Evolutionary conservation across 2,888 invertebrate species (phyloP).

Genomic region (Dichetophora obliterata): DNA sequence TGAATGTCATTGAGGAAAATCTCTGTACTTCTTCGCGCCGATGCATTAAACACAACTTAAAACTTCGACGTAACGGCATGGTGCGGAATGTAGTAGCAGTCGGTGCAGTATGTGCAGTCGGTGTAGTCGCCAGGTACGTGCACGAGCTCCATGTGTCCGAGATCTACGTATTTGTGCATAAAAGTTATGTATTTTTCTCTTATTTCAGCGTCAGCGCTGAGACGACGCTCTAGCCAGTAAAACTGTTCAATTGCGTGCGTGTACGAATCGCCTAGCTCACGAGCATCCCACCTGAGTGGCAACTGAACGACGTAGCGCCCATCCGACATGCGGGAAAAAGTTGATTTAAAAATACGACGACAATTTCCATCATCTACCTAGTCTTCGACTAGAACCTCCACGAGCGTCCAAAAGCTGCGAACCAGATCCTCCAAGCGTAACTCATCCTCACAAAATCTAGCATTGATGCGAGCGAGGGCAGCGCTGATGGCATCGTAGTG

Average conservation of each 20-base stretch:
- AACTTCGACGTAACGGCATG: too few species aligned
- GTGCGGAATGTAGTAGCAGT: constrained; percentile 27
- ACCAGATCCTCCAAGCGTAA: background rate
- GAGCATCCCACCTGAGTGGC: background rate
- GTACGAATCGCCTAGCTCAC: constrained; percentile 25
- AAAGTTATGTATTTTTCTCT: background rate
- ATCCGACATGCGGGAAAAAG: background rate
- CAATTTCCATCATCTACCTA: background rate
- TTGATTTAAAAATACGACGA: background rate
- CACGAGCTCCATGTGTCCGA: constrained; percentile 36
- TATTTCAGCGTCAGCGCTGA: constrained; percentile 7
- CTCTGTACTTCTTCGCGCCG: too few species aligned
- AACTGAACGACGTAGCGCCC: constrained; percentile 13
- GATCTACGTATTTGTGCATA: constrained; percentile 1
- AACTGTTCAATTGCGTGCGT: constrained; percentile 7
- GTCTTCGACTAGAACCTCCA: background rate
- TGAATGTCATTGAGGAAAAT: constrained; percentile 23
- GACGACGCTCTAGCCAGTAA: constrained; percentile 25
- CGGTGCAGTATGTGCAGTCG: background rate
- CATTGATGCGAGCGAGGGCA: background rate
- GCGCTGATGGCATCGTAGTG: background rate
- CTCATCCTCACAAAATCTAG: background rate
- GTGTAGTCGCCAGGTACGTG: constrained; percentile 6
- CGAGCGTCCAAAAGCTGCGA: background rate
- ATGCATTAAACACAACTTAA: too few species aligned